Base-by-base conservation (phyloP, 2,797 vertebrate genomes). In the Cryptoblepharus egeriae region DNA sequence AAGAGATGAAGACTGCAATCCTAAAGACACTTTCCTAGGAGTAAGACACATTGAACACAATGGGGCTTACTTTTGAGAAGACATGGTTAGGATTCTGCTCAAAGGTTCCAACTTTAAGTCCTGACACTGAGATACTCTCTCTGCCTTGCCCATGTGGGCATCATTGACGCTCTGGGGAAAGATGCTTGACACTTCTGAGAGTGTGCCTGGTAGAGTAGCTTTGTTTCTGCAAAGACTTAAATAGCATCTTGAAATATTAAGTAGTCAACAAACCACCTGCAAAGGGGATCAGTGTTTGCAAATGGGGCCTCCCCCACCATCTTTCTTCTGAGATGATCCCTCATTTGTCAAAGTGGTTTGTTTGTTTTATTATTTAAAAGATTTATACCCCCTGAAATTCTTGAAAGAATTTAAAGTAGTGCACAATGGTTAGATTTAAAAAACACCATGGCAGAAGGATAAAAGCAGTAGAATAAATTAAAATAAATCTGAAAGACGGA, bases 241-340 rank as follows among this genome's bases (percentile, higher is more conserved):
- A 96, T 95, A 96, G 39, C 93, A 92, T 92, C 91, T 93, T 95
- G 94, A 95, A 96, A 95, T 94, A 95, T 95, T 94, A 94, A 95
- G 93, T 86, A 93, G 94, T 94, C 95, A 95, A 95, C 93, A 95
- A 91, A 69, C 70, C 8, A 79, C 1, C 9, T 93, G 57, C 94
- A 93, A 89, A 93, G 5, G 84, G 92, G 93, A 94, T 93, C 92
- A 90, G 84, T 90, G 70, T 93, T 95, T 93, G 88, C 90, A 93
- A 91, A 88, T 79, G 87, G 85, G 86, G 85, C 87, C 55, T 87
- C 85, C 67, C 76, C 82, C 60, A 76, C 83, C 63, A 79, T 69
- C 63, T 70, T 39, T 74, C 63, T 70, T 82, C 67, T 39, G 67
- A 90, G 88, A 88, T 28, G 0, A 5, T 45, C 87, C 65, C 78